Percentiles rank a stretch among this genome's conserved stretches.
Conservation (phyloP, 2,888 invertebrate genomes). For the Frankliniella fusca region DNA sequence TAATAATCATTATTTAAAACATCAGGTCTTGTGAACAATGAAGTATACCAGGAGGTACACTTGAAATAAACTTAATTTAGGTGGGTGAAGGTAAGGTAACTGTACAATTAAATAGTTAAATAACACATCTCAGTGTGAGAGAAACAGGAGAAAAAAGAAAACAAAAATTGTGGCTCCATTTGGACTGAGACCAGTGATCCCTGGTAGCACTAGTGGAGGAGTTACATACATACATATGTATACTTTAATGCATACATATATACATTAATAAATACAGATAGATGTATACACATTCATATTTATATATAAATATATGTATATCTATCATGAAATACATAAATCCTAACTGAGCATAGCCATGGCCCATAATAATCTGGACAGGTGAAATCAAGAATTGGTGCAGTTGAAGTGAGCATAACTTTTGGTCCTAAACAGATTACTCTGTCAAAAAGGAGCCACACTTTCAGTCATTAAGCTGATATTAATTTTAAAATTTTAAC, state of each 20-base stretch:
- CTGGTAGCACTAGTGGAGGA: neutral
- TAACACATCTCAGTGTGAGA: neutral
- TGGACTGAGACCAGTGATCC: constrained; percentile 24
- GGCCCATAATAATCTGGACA: constrained; percentile 5
- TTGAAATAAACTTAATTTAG: neutral
- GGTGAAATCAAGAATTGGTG: constrained; percentile 14
- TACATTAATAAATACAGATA: too few species aligned
- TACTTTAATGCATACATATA: too few species aligned
- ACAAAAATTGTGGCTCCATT: constrained; percentile 13
- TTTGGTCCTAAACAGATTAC: constrained; percentile 7
- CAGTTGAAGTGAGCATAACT: constrained; percentile 17
- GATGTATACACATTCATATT: too few species aligned
- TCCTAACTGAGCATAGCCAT: neutral
- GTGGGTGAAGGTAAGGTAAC: constrained; percentile 7
- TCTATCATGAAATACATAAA: constrained; percentile 15
- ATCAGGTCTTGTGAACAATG: neutral
- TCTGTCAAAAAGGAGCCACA: neutral
- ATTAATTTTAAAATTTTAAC: neutral
- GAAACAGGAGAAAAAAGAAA: neutral
- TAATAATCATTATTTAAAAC: neutral
- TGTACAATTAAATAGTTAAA: neutral
- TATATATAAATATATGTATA: neutral
- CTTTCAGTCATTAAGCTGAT: constrained; percentile 8
- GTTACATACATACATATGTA: neutral
- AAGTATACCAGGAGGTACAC: neutral